Conservation (phyloP, 2,113 vertebrate species). For the Coracopsis vasa region DNA sequence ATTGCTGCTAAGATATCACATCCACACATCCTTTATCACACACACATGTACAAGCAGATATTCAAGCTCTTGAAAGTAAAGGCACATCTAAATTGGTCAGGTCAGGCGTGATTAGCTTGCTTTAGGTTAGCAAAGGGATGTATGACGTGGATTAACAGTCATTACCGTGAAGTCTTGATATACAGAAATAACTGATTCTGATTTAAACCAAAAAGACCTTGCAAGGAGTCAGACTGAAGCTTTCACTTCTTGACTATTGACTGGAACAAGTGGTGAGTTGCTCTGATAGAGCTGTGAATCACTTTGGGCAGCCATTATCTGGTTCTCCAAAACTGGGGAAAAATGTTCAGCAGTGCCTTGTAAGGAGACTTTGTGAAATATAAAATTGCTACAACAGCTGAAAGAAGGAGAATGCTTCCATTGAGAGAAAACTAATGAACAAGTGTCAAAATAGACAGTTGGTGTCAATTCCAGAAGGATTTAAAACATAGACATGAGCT, state of each 20-base stretch:
- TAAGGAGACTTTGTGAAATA: slow-evolving; percentile 28
- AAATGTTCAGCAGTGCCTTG: not conserved
- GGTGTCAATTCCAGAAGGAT: slow-evolving; percentile 60
- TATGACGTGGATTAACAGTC: not conserved
- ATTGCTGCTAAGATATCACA: not conserved
- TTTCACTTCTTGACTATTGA: not conserved
- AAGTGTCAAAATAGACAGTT: slow-evolving; percentile 64
- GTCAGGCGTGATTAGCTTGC: not conserved
- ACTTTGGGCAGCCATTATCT: not conserved
- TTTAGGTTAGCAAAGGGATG: not conserved
- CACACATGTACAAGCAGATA: not conserved
- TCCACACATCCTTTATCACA: not conserved
- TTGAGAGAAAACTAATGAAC: slow-evolving; percentile 60
- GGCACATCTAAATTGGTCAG: not conserved
- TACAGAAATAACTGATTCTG: slow-evolving; percentile 15
- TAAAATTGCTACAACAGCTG: slow-evolving; percentile 63
- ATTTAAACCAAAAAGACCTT: not conserved
- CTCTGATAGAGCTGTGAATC: not conserved
- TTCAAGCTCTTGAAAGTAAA: not conserved
- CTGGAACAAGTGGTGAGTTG: not conserved
- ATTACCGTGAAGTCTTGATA: not conserved
- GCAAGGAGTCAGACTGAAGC: not conserved
- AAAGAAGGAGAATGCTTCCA: slow-evolving; percentile 50
- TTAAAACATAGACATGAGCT: slow-evolving; percentile 45
- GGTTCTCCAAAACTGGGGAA: not conserved